Evolutionary conservation across 2,797 vertebrate genomes (phyloP).

Genomic region (Channallabes apus): DNA sequence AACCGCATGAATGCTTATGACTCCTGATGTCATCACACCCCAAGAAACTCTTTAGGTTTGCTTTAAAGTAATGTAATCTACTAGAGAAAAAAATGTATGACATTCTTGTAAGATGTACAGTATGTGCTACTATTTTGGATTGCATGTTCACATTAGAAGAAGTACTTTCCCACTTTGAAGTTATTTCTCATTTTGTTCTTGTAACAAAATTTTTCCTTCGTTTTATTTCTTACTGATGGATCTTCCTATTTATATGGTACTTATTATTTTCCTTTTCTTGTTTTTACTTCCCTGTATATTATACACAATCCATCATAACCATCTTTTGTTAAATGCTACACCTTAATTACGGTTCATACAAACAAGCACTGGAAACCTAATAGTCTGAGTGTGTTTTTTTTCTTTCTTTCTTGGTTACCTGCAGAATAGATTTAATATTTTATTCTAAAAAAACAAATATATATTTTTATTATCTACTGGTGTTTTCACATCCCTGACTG

Average conservation of each 20-base stretch:
- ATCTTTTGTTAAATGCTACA: background rate
- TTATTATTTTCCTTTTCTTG: background rate
- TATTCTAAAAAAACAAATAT: background rate
- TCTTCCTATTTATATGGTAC: conserved; percentile 6
- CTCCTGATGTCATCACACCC: conserved; percentile 19
- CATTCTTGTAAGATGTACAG: background rate
- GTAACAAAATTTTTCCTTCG: background rate
- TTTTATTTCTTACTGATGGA: background rate
- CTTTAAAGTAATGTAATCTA: conserved; percentile 6
- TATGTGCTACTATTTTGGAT: background rate
- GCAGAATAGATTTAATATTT: background rate
- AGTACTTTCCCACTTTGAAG: background rate
- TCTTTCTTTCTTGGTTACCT: background rate
- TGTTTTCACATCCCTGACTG: background rate
- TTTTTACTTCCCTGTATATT: background rate
- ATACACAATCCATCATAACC: background rate
- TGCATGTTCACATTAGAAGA: background rate
- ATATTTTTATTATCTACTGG: background rate
- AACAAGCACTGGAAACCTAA: conserved; percentile 27
- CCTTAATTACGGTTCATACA: conserved; percentile 5
- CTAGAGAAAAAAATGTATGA: background rate
- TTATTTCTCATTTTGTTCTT: background rate
- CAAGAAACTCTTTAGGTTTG: conserved; percentile 11
- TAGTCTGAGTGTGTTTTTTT: background rate
- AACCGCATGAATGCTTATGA: conserved; percentile 14